Evolutionary conservation across 2,888 invertebrate species (phyloP), one percentile per base, ranked within the genome.

Genomic region (Drosophila tripunctata): DNA sequence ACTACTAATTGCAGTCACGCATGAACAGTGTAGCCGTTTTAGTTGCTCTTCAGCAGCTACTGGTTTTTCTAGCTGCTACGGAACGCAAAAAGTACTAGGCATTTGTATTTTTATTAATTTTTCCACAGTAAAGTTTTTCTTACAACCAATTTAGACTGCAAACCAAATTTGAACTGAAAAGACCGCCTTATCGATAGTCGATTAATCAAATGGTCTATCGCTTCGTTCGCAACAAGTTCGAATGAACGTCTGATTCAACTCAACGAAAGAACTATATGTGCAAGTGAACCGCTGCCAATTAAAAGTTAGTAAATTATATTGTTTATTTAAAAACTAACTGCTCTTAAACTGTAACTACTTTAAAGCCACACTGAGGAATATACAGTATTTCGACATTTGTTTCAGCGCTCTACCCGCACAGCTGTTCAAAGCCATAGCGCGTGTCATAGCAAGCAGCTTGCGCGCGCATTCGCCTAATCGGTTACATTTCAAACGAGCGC

Each of bases 1-100:
- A 44, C 43, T 38, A 30, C 52, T 60, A 60, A 52, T 60, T 60
- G 60, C 52, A 52, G 60, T 52, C 52, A 60, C 60, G 61, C 55
- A 55, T 47, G 43, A 56, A 31, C 38, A 44, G 61, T 45, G 38
- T 47, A 43, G 35, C 12, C 15, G 5, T 8, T 31, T 19, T 12
- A 24, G 30, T 4, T 35, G 15, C 19, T 19, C 8, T 19, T 19
- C 14, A 14, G 5, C 10, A 7, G 35, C 35, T 36, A 24, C 48
- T 24, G 48, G 48, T 21, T 48, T 35, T 17, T n/a, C 6, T 15
- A 12, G 7, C 48, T 12, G 17, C 17, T 2, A 21, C 5, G 1
- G n/a, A 6, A 6, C 40, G n/a, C n/a, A n/a, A n/a, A 41, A 24
- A 41, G 22, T 41, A 14, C 24, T 10, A n/a, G n/a, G n/a, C n/a